Base-by-base conservation (phyloP, 2,888 invertebrate genomes). In the Lasiommata megera region DNA sequence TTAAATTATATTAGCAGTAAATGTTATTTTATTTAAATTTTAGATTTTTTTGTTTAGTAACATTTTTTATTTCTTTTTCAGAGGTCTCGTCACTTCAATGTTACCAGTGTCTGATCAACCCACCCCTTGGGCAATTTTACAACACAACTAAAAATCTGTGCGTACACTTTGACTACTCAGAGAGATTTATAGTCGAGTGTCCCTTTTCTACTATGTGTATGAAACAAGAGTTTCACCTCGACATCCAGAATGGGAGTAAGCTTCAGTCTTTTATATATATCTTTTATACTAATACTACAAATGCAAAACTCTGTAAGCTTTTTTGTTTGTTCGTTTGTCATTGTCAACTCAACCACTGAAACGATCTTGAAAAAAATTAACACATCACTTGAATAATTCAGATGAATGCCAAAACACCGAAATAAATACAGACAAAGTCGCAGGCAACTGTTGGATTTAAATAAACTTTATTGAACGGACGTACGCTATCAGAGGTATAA, bases 201-300 rank as follows among this genome's bases (percentile, higher is more conserved):
- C 95, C 95, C 0, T 94, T 92, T 74, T 97, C 97, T 0, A 96
- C 96, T 1, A 94, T 96, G 92, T 97, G 97, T 75, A 93, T 95
- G 91, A 97, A 96, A 78, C 94, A 93, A 72, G 93, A 94, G 48
- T 93, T 93, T 62, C 91, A 92, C 65, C 91, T 93, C 14, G 88
- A 93, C 62, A 92, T 95, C 70, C 92, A 93, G 65, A 93, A 93
- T 72, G 94, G 95, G 88, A 92, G 94, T 94, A 80, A 79, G 92
- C 84, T 37, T 23, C n/a, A 23, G 5, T 3, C 23, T 23, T 23
- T 23, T 23, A 5, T 23, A 23, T 23, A 23, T 23, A 23, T 23
- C 2, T 23, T 3, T 23, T 23, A 23, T 3, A 5, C 23, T 23
- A n/a, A n/a, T n/a, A n/a, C n/a, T n/a, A n/a, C n/a, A n/a, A n/a